phyloP scores from a whole-genome alignment of 1,140 invertebrate genomes.

The Bacillus rossius region DNA sequence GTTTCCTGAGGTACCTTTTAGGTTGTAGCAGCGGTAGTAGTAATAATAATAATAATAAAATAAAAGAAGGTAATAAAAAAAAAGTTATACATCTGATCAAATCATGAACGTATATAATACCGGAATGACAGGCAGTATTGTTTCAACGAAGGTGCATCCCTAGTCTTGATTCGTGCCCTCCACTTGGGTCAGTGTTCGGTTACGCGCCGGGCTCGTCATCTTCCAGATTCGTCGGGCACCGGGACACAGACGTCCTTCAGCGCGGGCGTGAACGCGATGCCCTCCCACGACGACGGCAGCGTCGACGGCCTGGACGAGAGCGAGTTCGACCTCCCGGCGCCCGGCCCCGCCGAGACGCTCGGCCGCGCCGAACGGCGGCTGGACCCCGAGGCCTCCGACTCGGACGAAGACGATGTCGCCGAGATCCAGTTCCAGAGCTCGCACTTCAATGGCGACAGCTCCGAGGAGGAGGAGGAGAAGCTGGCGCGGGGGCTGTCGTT shows the following conservation, averaged over 20 bases:
- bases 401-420: constrained; percentile 3
- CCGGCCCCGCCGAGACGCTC: neutral
- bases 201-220: too few species aligned
- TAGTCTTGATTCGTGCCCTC: too few species aligned
- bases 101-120: too few species aligned
- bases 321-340: constrained; percentile 5
- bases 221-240: constrained; percentile 4
- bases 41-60: too few species aligned
- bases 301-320: constrained; percentile 8
- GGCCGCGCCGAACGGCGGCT: neutral
- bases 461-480: constrained; percentile 11
- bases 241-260: constrained; percentile 1
- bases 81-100: too few species aligned
- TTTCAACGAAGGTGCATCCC: too few species aligned
- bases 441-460: constrained; percentile 11
- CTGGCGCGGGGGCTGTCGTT: constrained; percentile 5
- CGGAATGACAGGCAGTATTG: too few species aligned
- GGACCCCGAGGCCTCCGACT: neutral
- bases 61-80: too few species aligned
- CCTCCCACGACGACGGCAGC: constrained; percentile 7
- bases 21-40: too few species aligned
- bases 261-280: neutral
- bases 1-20: too few species aligned
- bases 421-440: constrained; percentile 10
- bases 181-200: too few species aligned